phyloP scores from a whole-genome alignment of 1,140 invertebrate species.

The Drosophila eugracilis region DNA sequence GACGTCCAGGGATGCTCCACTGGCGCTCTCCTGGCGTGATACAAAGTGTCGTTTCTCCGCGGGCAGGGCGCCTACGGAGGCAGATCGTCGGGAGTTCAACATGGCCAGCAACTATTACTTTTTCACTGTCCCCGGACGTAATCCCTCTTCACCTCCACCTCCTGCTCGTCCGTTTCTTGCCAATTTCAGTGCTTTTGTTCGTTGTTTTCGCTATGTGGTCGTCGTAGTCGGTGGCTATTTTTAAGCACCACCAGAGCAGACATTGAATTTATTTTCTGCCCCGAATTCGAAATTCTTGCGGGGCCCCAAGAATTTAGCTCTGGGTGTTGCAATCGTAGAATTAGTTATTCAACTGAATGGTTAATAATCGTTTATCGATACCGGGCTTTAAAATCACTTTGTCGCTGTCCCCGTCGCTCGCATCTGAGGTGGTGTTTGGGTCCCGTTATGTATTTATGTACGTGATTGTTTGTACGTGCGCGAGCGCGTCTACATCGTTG shows the following conservation, averaged over 20 bases:
- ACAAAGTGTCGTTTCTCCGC: slow-evolving; percentile 86
- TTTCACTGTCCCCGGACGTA: slow-evolving; percentile 68
- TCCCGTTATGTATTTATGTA: slow-evolving; percentile 22
- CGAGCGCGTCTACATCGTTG: slow-evolving; percentile 80
- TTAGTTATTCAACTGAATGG: neutral
- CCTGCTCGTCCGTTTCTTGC: slow-evolving; percentile 3
- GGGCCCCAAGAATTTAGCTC: slow-evolving; percentile 34
- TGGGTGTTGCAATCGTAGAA: slow-evolving; percentile 18
- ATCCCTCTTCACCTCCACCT: slow-evolving; percentile 19
- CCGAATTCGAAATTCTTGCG: slow-evolving; percentile 48
- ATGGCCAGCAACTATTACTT: slow-evolving; percentile 46
- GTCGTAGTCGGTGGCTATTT: slow-evolving; percentile 70
- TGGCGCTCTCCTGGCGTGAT: slow-evolving; percentile 87
- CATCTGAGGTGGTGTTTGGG: neutral
- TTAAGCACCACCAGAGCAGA: slow-evolving; percentile 75
- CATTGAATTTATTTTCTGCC: slow-evolving; percentile 80
- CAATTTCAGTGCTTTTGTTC: slow-evolving; percentile 56
- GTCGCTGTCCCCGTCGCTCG: slow-evolving; percentile 16
- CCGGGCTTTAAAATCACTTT: slow-evolving; percentile 15
- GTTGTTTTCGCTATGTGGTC: slow-evolving; percentile 60
- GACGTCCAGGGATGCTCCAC: slow-evolving; percentile 90
- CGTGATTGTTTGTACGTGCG: slow-evolving; percentile 20
- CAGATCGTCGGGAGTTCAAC: slow-evolving; percentile 85
- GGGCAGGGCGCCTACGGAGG: slow-evolving; percentile 88
- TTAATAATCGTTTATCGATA: slow-evolving; percentile 38